These are phyloP conservation scores for Spondyliosoma cantharus DNA, from an alignment of 2,797 vertebrate species.

Conservation along the genomic window DNA sequence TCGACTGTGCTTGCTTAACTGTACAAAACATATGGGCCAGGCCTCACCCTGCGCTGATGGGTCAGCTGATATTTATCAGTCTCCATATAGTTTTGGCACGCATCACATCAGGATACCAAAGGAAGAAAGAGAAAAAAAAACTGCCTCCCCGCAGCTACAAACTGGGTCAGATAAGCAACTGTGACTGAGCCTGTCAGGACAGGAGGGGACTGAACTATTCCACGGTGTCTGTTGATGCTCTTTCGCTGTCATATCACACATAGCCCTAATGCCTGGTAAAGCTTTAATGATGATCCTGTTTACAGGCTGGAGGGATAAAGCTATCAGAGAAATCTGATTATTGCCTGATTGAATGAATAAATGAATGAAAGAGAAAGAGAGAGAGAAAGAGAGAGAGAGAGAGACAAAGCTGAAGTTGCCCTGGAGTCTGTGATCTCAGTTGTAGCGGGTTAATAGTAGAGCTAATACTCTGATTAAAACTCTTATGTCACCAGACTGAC, in stretches of 20 bases:
- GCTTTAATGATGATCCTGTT: slow-evolving; percentile 55
- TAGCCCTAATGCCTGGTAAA: slow-evolving; percentile 26
- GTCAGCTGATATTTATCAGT: not conserved
- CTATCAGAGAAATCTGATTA: slow-evolving; percentile 58
- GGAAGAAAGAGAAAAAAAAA: not conserved
- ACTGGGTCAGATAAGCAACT: slow-evolving; percentile 25
- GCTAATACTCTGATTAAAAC: slow-evolving; percentile 59
- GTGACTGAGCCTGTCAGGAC: slow-evolving; percentile 14
- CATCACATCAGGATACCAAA: not conserved
- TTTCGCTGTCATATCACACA: slow-evolving; percentile 8
- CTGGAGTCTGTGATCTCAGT: slow-evolving; percentile 37
- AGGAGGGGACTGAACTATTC: not conserved
- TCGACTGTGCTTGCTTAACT: not conserved
- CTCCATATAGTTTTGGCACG: not conserved
- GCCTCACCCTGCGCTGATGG: not conserved
- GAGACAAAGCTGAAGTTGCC: slow-evolving; percentile 1
- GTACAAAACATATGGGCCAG: not conserved
- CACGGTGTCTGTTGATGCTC: not conserved
- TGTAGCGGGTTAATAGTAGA: slow-evolving; percentile 32
- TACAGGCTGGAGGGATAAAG: slow-evolving; percentile 40
- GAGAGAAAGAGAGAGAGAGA: not conserved
- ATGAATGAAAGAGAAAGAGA: not conserved
- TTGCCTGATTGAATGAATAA: slow-evolving; percentile 5
- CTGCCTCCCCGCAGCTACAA: not conserved
- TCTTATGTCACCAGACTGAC: slow-evolving; percentile 50